phyloP scores from a whole-genome alignment of 2,113 vertebrate species.

The Stigmatopora nigra region DNA sequence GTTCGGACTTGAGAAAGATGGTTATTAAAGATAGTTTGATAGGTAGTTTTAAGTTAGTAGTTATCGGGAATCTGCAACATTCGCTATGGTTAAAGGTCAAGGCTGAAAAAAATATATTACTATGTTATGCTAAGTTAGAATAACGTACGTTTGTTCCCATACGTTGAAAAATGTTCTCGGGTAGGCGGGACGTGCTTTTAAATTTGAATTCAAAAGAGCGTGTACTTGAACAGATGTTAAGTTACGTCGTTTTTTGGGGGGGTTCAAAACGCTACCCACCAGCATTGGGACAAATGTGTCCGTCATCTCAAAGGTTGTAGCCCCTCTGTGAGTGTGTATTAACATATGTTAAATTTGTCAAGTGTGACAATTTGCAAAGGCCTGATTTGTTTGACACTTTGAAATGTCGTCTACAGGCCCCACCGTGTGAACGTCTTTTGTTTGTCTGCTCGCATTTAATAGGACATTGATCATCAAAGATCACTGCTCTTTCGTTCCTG shows the following conservation, averaged over 20 bases:
- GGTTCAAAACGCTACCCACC: not conserved
- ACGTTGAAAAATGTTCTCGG: not conserved
- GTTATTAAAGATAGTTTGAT: no score
- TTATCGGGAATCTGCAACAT: no score
- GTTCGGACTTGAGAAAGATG: no score
- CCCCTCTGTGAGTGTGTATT: conserved; percentile 25
- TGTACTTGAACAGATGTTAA: not conserved
- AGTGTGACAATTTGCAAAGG: conserved; percentile 28
- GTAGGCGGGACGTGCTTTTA: not conserved
- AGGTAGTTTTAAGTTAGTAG: no score
- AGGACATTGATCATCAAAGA: conserved; percentile 1
- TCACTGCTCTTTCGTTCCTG: conserved; percentile 6
- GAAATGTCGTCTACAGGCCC: conserved; percentile 15
- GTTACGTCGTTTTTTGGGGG: not conserved
- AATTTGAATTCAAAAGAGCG: not conserved
- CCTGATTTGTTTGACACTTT: conserved; percentile 35
- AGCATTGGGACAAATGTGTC: not conserved
- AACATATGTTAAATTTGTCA: conserved; percentile 35
- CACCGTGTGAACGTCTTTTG: not conserved
- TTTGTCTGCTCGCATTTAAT: not conserved
- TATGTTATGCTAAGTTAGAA: no score
- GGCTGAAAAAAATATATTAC: no score
- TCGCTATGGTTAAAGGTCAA: no score
- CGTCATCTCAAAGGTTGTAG: not conserved
- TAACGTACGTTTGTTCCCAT: no score